Base-by-base conservation (phyloP, 2,888 invertebrate genomes). In the Axea sp. region DNA sequence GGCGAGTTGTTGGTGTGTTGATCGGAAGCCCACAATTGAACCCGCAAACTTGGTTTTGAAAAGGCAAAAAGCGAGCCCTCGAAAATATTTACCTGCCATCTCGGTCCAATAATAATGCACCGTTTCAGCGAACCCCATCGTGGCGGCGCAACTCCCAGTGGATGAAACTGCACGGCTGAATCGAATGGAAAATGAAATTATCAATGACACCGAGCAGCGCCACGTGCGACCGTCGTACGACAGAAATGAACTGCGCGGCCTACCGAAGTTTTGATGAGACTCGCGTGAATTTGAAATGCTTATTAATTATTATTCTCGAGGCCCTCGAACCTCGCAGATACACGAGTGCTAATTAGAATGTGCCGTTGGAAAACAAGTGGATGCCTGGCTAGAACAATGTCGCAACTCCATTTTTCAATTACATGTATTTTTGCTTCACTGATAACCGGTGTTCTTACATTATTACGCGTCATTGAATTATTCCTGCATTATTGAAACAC, bases 281-380 rank as follows among this genome's bases (percentile, higher is more conserved):
- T 47, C 41, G 26, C n/a, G 15, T 28, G 49, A 68, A 67, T 47
- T 41, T 19, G 45, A 68, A 69, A 53, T 35, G 14, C 59, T 69
- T 69, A 60, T 69, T 69, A 69, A 41, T 69, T 45, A 71, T 62
- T 45, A 59, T 69, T 69, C 45, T 45, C n/a, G n/a, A n/a, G n/a
- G n/a, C 19, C 19, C 19, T 19, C 19, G 19, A 4, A 3, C 7
- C 33, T 24, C 19, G 2, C n/a, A 51, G 35, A n/a, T 31, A 5
- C 35, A 26, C 26, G 24, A 2, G 2, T 19, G n/a, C n/a, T n/a
- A n/a, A n/a, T n/a, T n/a, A n/a, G n/a, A n/a, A n/a, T n/a, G n/a
- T n/a, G n/a, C n/a, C n/a, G n/a, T n/a, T n/a, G n/a, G n/a, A n/a
- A n/a, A n/a, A n/a, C n/a, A n/a, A n/a, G n/a, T n/a, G n/a, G n/a